Evolutionary conservation across 2,888 invertebrate species (phyloP), one percentile per base, ranked within the genome.

Genomic region (Drosophila niveifrons): DNA sequence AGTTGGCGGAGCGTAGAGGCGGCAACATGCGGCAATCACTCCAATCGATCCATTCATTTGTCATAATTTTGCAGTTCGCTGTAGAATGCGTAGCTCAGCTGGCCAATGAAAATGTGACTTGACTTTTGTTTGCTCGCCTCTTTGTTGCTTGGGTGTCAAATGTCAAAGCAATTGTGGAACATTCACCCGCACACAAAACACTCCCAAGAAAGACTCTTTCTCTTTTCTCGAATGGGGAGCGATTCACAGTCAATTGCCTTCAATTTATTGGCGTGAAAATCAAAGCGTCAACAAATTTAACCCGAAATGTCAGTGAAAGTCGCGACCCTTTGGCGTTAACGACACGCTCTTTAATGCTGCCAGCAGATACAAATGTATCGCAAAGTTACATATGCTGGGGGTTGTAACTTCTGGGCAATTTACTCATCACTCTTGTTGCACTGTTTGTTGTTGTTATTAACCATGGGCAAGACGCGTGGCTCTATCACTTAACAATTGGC

Each of bases 41-140:
- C 91, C 91, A 92, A 85, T 92, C 92, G 66, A 92, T 91, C 92
- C 92, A 92, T 78, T 92, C 92, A 86, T 92, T 92, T 80, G 92
- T 92, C 92, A 92, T 92, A 76, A 72, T 85, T 69, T 47, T 50
- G 89, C 82, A 34, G 68, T 62, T 61, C 50, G 36, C 36, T 11
- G n/a, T n/a, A 17, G 48, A 50, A 15, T 13, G 39, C 39, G 39
- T 13, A 39, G 52, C 52, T 28, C 23, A 56, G 44, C 52, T 29
- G 65, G 41, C 48, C 43, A 80, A 77, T 67, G 28, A 44, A 57
- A 62, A 34, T 73, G 66, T 48, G 52, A 18, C 18, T 39, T 50
- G 34, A 51, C 64, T 52, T 66, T 43, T 64, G 52, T 44, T 41
- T 71, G 46, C n/a, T 61, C 10, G 36, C 17, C 17, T 17, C 17